Evolutionary conservation across 1,140 invertebrate genomes (phyloP), one percentile per base, ranked within the genome.

Genomic region (Macrobrachium rosenbergii): DNA sequence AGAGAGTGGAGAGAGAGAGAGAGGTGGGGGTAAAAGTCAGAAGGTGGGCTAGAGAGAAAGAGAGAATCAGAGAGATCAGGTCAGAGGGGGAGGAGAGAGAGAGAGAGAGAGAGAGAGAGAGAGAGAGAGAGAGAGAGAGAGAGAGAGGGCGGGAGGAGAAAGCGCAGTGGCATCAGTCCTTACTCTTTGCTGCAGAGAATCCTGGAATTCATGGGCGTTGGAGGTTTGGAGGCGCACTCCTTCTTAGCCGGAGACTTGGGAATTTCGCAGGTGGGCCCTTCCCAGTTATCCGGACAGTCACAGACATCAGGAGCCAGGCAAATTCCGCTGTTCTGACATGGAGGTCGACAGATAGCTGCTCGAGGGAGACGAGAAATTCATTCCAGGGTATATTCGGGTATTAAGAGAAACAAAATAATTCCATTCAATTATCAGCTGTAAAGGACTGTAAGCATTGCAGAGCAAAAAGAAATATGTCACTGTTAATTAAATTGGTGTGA

Each of bases 301-400:
- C 96, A 97, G 1, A 93, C 92, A 91, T 95, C 94, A 0, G 95
- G 95, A 2, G 92, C 93, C 0, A 95, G 90, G 90, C 96, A 97
- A 19, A 95, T 95, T 0, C 96, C 96, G 76, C 94, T 95, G 92
- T 98, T 97, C 90, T 95, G 92, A 91, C 96, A 98, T 1, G 93
- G 92, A 0, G 95, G 94, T 19, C 94, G 90, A 91, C 96, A 98
- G 88, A 94, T 92, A 7, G 95, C 96, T 96, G 87, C 2, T 23
- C 67, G 69, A 10, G 80, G 69, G 59, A 3, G 21, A 0, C 45
- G n/a, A 45, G n/a, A 21, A n/a, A n/a, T 19, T 11, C 5, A 8
- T 19, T 58, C 0, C 11, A 21, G 0, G 19, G 43, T 10, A 79
- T 23, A 62, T 23, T 3, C n/a, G 8, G 58, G 59, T n/a, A n/a